Conservation (phyloP, 2,888 invertebrate species). For the Bellardia pandia region DNA sequence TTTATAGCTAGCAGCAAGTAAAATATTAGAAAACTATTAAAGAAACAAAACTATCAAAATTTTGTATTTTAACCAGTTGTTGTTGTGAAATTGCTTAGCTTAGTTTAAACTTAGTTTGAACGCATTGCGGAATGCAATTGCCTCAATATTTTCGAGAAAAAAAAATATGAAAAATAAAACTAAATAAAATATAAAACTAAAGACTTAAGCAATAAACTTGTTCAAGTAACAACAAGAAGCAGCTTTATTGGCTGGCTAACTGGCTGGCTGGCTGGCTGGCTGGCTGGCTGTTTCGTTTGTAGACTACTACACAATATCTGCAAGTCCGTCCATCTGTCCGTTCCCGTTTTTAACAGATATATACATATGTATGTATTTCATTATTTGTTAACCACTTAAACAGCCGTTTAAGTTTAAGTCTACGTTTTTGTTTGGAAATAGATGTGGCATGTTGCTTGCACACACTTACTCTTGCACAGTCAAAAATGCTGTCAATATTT, state of each 20-base stretch:
- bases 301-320: slow-evolving; percentile 7
- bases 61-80: slow-evolving; percentile 2
- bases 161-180: slow-evolving; percentile 11
- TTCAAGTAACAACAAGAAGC: slow-evolving; percentile 9
- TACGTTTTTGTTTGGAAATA: neutral
- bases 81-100: slow-evolving; percentile 36
- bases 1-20: neutral
- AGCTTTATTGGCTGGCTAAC: slow-evolving; percentile 19
- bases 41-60: neutral
- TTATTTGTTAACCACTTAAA: slow-evolving; percentile 22
- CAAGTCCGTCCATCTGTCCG: neutral
- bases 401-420: neutral
- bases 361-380: no score
- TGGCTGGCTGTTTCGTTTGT: neutral
- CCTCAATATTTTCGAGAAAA: slow-evolving; percentile 17
- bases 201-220: slow-evolving; percentile 74
- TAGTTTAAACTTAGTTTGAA: slow-evolving; percentile 36
- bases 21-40: slow-evolving; percentile 54
- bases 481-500: slow-evolving; percentile 48
- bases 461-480: slow-evolving; percentile 35
- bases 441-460: neutral
- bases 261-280: slow-evolving; percentile 1
- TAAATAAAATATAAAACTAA: slow-evolving; percentile 57
- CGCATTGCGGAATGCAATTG: slow-evolving; percentile 58
- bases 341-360: no score